Evolutionary conservation across 2,113 vertebrate species (phyloP), one percentile per base, ranked within the genome.

Genomic region (Odocoileus hemionus): DNA sequence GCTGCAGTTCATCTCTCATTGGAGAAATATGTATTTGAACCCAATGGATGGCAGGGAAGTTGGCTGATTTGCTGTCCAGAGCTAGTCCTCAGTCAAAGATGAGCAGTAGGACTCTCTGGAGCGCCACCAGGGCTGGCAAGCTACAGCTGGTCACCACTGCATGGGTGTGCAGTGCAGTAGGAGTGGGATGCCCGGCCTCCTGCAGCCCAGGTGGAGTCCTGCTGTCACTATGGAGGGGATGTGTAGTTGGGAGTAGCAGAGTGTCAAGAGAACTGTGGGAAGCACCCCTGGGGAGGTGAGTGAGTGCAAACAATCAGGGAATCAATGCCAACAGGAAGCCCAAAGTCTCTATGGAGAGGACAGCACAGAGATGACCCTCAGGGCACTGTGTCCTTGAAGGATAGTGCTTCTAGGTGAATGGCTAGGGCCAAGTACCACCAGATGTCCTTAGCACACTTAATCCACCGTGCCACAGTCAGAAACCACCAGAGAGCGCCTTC

Each of bases 391-490:
- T 47, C n/a, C 45, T 39, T 2, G 9, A 78, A 61, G 89, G 39
- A 43, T 43, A 87, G 26, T 61, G n/a, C 17, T 97, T 52, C 57
- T 84, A 54, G 30, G 36, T 45, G 50, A 76, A 3, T 52, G 82
- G 30, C 45, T 55, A 26, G 67, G 78, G 67, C 33, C 74, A 57
- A 87, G 58, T 58, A 60, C 25, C 60, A 76, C 67, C 47, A n/a
- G 86, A 50, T 67, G 45, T 96, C 30, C 55, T 91, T 89, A 78
- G 19, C 61, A 84, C 74, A 82, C n/a, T 47, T 45, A 30, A 82
- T 1, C 11, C 23, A 43, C 47, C 4, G 9, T 5, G 11, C 30
- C 39, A 10, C 33, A 36, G n/a, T 17, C 78, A 50, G 89, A 91
- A 93, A 89, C 86, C 86, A 60, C n/a, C 23, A 25, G 30, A 89